These are phyloP conservation scores for Diglossa cyanea DNA, from an alignment of 2,797 vertebrate species.

Conservation along the genomic window DNA sequence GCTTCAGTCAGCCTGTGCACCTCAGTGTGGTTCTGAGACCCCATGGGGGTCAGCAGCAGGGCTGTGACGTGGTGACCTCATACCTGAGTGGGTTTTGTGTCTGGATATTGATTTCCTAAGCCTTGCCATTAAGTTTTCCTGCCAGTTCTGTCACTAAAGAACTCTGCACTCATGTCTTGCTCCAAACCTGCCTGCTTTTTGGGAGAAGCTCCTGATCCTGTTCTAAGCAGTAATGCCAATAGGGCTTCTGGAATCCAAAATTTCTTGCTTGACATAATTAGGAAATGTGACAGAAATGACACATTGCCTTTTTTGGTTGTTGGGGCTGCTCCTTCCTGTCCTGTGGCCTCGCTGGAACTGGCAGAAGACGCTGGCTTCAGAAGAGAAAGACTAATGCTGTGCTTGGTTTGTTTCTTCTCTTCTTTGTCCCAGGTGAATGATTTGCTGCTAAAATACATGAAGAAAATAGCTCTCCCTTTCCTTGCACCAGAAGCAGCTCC, in stretches of 20 bases:
- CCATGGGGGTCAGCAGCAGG: not conserved
- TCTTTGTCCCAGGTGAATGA: conserved; percentile 72
- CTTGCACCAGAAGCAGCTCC: not conserved
- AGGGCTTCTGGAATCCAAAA: not conserved
- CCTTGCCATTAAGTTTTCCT: not conserved
- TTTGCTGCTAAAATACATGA: conserved; percentile 74
- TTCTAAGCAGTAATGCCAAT: not conserved
- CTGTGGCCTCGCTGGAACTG: rapidly evolving
- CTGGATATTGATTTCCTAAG: not conserved
- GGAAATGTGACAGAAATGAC: not conserved
- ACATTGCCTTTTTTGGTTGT: rapidly evolving
- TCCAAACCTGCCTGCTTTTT: not conserved
- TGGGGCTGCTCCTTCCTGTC: not conserved
- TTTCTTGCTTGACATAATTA: not conserved
- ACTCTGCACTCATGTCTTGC: rapidly evolving
- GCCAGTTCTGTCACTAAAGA: not conserved
- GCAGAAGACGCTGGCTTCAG: not conserved
- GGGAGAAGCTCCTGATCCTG: not conserved
- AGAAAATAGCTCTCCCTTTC: conserved; percentile 38
- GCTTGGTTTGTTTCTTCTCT: not conserved
- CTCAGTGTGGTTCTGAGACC: not conserved
- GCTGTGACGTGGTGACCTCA: rapidly evolving
- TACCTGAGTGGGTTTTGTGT: not conserved
- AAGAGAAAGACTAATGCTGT: not conserved
- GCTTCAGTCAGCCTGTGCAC: not conserved